Evolutionary conservation across 1,140 invertebrate genomes (phyloP).

Genomic region (Drosophila bipectinata): DNA sequence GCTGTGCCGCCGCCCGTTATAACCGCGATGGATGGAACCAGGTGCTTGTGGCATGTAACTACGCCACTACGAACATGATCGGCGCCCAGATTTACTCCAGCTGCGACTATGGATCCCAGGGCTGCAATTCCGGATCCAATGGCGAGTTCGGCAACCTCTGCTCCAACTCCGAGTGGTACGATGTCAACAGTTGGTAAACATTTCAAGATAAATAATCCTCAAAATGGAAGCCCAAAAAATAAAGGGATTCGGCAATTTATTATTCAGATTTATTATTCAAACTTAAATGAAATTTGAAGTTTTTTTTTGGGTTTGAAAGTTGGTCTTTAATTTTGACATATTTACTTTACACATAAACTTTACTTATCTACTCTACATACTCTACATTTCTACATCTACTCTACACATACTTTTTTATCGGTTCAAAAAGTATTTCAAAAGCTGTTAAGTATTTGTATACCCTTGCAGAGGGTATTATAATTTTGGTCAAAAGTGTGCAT

Average conservation of each 20-base stretch:
- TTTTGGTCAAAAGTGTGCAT: too few species aligned
- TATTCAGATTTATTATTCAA: too few species aligned
- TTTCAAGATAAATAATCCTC: background rate
- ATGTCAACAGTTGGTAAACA: conserved; percentile 49
- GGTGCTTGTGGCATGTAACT: conserved; percentile 62
- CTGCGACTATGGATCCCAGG: conserved; percentile 28
- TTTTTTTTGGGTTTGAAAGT: too few species aligned
- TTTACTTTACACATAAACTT: too few species aligned
- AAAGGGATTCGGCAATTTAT: background rate
- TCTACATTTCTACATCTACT: too few species aligned
- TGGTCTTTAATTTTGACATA: too few species aligned
- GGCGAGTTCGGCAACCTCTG: conserved; percentile 55
- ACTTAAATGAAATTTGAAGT: too few species aligned
- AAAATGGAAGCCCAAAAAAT: background rate
- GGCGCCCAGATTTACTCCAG: conserved; percentile 48
- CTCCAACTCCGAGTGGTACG: conserved; percentile 62
- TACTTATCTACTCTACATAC: too few species aligned
- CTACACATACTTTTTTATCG: too few species aligned
- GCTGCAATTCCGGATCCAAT: conserved; percentile 55
- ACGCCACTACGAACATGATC: conserved; percentile 66
- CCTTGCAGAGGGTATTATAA: too few species aligned
- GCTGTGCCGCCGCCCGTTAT: conserved; percentile 59
- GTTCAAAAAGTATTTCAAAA: too few species aligned
- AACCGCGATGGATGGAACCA: conserved; percentile 33
- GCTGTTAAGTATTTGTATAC: too few species aligned